Percentiles rank a stretch among this genome's conserved stretches.
Evolutionary conservation across 2,113 vertebrate species (phyloP).

Genomic region (Paratilapia polleni): DNA sequence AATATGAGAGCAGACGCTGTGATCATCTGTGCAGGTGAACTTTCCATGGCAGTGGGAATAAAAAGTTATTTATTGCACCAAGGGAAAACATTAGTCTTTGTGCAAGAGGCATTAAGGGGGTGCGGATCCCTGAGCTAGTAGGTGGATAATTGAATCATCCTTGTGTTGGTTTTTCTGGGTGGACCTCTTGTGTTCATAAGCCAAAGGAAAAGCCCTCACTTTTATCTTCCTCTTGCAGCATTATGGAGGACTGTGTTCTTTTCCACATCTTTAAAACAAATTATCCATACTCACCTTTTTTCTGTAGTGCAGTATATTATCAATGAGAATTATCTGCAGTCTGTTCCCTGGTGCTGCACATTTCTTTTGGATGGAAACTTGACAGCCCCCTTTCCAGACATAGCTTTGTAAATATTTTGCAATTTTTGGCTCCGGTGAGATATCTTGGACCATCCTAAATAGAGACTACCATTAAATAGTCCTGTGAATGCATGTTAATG

Average conservation of each 20-base stretch:
- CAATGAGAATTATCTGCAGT: background rate
- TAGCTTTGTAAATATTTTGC: constrained; percentile 52
- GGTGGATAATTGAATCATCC: constrained; percentile 70
- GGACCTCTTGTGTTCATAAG: constrained; percentile 33
- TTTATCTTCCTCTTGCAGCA: constrained; percentile 3
- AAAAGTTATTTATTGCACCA: constrained; percentile 65
- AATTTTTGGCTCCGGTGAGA: constrained; percentile 13
- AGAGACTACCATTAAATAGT: constrained; percentile 49
- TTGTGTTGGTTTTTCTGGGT: constrained; percentile 40
- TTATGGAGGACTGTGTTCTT: background rate
- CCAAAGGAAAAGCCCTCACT: constrained; percentile 27
- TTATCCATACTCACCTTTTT: background rate
- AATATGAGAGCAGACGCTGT: constrained; percentile 61
- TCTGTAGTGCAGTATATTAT: background rate
- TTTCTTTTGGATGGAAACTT: constrained; percentile 18
- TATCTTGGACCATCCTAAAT: constrained; percentile 41
- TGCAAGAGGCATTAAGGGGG: constrained; percentile 9
- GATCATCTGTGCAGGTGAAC: constrained; percentile 64
- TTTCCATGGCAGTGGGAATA: constrained; percentile 49
- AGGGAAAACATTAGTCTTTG: constrained; percentile 60
- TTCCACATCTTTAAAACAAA: background rate
- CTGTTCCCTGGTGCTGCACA: background rate
- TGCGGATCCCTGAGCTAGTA: constrained; percentile 15
- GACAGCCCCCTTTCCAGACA: constrained; percentile 16
- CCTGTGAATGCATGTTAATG: constrained; percentile 50